Percentiles rank a stretch among this genome's conserved stretches.
Evolutionary conservation across 2,888 invertebrate species (phyloP).

Genomic region (Ferdinandea cuprea): DNA sequence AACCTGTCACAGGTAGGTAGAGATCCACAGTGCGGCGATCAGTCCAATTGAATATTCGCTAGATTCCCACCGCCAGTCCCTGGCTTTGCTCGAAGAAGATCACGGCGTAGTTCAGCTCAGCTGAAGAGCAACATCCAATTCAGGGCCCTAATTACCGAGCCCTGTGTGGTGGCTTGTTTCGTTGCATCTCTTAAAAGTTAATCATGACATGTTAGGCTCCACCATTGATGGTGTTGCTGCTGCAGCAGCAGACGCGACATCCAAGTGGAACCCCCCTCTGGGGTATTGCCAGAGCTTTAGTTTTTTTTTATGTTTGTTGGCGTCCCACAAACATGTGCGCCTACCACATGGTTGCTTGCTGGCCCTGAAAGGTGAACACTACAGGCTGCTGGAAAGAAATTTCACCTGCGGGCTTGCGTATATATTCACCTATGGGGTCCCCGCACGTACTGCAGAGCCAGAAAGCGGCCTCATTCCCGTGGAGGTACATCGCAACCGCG

Average conservation of each 20-base stretch:
- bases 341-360: constrained; percentile 23
- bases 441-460: constrained; percentile 10
- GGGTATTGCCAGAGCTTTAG: constrained; percentile 3
- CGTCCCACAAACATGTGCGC: constrained; percentile 32
- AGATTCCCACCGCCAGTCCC: constrained; percentile 4
- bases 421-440: constrained; percentile 52
- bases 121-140: constrained; percentile 49
- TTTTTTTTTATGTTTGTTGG: constrained; percentile 30
- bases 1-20: constrained; percentile 63
- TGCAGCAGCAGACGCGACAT: constrained; percentile 36
- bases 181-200: constrained; percentile 71
- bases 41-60: constrained; percentile 54
- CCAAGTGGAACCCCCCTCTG: constrained; percentile 41
- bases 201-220: constrained; percentile 69
- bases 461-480: constrained; percentile 31
- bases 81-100: no score
- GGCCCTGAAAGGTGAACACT: constrained; percentile 56
- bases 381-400: constrained; percentile 47
- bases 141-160: constrained; percentile 68
- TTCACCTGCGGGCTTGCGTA: constrained; percentile 68
- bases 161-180: constrained; percentile 68
- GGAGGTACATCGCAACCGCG: constrained; percentile 67
- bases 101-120: neutral
- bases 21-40: constrained; percentile 23
- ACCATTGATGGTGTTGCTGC: neutral